Base-by-base conservation (phyloP, 2,888 invertebrate genomes). In the Andrena haemorrhoa region DNA sequence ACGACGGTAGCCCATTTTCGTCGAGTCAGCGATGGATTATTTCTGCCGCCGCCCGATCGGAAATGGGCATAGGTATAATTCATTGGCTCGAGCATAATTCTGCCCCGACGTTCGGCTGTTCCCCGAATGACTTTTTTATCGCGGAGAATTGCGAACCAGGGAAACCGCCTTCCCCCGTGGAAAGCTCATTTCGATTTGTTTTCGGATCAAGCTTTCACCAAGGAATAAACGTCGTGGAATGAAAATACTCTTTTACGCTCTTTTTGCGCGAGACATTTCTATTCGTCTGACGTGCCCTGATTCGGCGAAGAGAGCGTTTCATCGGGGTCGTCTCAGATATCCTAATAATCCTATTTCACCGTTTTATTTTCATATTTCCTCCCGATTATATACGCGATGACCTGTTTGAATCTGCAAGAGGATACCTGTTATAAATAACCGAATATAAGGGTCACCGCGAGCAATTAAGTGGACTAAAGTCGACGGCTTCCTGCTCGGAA, bases 21-120 rank as follows among this genome's bases (percentile, higher is more conserved):
- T 82, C 53, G 82, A 82, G 78, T 75, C 83, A 83, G 78, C 74
- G 33, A 64, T 64, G 72, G 74, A 82, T 83, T 83, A 83, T 82
- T 75, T 78, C 75, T 73, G 58, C 65, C 51, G 49, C n/a, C 29
- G 12, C 4, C 16, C 70, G 70, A 70, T 71, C 71, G 77, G 75
- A 82, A 83, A 82, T 71, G 63, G 63, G 7, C 71, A 16, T 16
- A 41, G 41, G 33, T 72, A 82, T 83, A 83, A 83, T 78, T 83
- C 78, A 82, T 82, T 68, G 82, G 58, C 51, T 8, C 31, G 47
- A 26, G 73, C 61, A 82, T 76, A 82, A 76, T 73, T 82, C 82
- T 23, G 60, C 35, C n/a, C 47, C 53, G 53, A 23, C 74, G 58
- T 47, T 65, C 35, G 69, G 47, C 47, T 33, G 35, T 65, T 58